These are phyloP conservation scores for Peromyscus californicus DNA, from an alignment of 2,113 vertebrate genomes.

Conservation along the genomic window DNA sequence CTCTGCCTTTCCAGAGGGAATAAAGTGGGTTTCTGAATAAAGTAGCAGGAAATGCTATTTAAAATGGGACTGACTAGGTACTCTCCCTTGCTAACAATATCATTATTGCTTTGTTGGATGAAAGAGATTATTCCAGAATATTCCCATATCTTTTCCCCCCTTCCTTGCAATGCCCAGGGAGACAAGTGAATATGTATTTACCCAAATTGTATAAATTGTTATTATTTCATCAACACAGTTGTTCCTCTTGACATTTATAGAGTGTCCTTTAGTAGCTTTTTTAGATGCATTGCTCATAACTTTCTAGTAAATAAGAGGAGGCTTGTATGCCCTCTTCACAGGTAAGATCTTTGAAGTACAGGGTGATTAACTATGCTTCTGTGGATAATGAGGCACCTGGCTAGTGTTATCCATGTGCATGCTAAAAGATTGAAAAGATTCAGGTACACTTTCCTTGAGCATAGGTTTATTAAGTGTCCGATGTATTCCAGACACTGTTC, in stretches of 20 bases:
- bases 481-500: conserved; percentile 6
- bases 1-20: conserved; percentile 3
- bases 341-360: conserved; percentile 71
- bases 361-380: conserved; percentile 66
- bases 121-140: conserved; percentile 51
- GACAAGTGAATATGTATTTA: conserved; percentile 77
- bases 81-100: background rate
- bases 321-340: conserved; percentile 58
- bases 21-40: conserved; percentile 40
- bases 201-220: conserved; percentile 75
- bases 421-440: conserved; percentile 1
- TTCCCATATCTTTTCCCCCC: background rate
- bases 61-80: background rate
- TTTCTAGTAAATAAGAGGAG: conserved; percentile 72
- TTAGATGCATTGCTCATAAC: conserved; percentile 44
- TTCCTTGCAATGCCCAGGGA: conserved; percentile 42
- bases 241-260: conserved; percentile 80
- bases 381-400: conserved; percentile 71
- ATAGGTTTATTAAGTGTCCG: conserved; percentile 21
- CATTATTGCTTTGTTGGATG: conserved; percentile 35
- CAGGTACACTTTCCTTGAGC: conserved; percentile 21
- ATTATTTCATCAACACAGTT: conserved; percentile 78
- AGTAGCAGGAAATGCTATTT: conserved; percentile 27
- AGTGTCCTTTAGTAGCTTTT: conserved; percentile 69
- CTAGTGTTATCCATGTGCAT: conserved; percentile 21